Base-by-base conservation (phyloP, 2,888 invertebrate genomes). In the Agonopterix arenella region DNA sequence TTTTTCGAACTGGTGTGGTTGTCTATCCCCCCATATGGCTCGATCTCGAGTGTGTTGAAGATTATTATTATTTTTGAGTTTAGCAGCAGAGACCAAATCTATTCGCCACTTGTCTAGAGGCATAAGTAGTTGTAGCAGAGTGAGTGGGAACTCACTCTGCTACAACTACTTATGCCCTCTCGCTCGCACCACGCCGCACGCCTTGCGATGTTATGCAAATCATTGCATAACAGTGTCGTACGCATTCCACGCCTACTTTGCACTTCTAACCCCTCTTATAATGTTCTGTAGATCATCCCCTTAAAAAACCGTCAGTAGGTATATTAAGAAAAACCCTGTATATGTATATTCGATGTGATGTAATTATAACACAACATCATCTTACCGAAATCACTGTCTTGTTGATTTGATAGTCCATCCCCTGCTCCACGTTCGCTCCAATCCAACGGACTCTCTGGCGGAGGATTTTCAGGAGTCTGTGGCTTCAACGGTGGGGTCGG, bases 321-420 rank as follows among this genome's bases (percentile, higher is more conserved):
- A 11, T n/a, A 42, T 42, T 42, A 11, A 13, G 13, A 13, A 13
- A n/a, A n/a, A n/a, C n/a, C n/a, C n/a, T n/a, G 13, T 1, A 13
- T 13, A 13, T 11, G 11, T 42, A 11, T 42, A 1, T 11, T 11
- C 4, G 7, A 42, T 8, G 8, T 41, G 13, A 44, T 36, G 37
- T 44, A 13, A 10, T 38, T 4, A 40, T 40, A 11, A 43, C 11
- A 9, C 11, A 8, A 36, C 28, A 45, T 40, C 1, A 16, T 36
- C 70, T 84, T 82, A 92, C 94, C 94, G 73, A 95, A 95, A 76
- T 96, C 96, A 53, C 95, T 95, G 76, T 96, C 96, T 37, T 95
- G 96, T 71, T 95, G 96, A 76, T 94, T 94, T 11, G 96, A 96
- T 57, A 95, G 93, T 1, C 96, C 97, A 73, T 97, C 97, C 0